Evolutionary conservation across 2,113 vertebrate species (phyloP).

Genomic region (Brachyistius frenatus): DNA sequence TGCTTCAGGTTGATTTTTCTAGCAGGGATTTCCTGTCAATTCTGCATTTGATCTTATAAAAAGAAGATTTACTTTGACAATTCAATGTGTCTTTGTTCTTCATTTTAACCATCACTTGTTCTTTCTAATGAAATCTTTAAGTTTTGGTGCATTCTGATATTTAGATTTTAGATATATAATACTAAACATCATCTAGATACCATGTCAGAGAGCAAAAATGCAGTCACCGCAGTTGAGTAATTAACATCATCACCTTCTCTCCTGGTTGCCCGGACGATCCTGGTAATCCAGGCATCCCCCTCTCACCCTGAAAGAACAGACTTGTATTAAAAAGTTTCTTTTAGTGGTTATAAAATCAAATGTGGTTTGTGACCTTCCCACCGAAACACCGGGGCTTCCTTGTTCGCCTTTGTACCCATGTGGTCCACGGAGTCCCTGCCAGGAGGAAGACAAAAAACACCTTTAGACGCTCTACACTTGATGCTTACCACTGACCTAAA

Average conservation of each 20-base stretch:
- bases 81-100: constrained; percentile 37
- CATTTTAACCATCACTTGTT: neutral
- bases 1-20: constrained; percentile 55
- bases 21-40: constrained; percentile 71
- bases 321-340: constrained; percentile 2
- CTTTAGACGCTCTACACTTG: neutral
- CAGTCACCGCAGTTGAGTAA: constrained; percentile 14
- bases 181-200: neutral
- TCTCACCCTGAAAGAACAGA: constrained; percentile 87
- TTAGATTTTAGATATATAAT: neutral
- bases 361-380: constrained; percentile 79
- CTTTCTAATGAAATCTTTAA: neutral
- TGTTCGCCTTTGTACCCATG: constrained; percentile 91
- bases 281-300: constrained; percentile 90
- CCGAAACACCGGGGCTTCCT: constrained; percentile 88
- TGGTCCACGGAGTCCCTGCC: constrained; percentile 87
- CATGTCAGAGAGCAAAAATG: constrained; percentile 6
- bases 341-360: neutral
- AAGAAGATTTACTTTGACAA: constrained; percentile 35
- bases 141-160: neutral
- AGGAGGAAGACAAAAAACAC: constrained; percentile 46
- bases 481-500: neutral
- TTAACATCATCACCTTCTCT: constrained; percentile 87
- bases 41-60: constrained; percentile 59
- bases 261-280: constrained; percentile 89